Conservation (phyloP, 2,113 vertebrate genomes). For the Aldabrachelys gigantea region DNA sequence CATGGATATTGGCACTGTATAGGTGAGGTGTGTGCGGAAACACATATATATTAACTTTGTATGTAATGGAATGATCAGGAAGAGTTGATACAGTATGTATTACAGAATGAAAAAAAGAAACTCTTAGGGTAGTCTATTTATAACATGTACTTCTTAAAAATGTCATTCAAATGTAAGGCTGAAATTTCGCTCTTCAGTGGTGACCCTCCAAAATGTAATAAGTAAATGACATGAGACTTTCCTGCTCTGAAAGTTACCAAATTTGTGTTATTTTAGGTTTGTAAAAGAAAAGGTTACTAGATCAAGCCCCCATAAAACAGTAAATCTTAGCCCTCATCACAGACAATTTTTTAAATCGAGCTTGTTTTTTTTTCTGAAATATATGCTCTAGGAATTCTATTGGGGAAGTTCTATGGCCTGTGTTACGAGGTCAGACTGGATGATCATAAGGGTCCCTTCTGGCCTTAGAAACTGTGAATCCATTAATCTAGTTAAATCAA, state of each 20-base stretch:
- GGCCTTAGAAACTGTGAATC: background rate
- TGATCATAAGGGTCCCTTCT: background rate
- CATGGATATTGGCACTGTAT: background rate
- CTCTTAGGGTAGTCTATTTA: background rate
- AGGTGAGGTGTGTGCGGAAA: background rate
- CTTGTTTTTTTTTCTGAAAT: background rate
- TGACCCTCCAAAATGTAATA: background rate
- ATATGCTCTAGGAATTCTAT: background rate
- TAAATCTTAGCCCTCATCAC: background rate
- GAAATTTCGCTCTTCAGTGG: background rate
- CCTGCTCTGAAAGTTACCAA: background rate
- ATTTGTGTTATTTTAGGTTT: background rate
- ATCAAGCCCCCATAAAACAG: background rate
- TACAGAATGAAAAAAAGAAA: background rate
- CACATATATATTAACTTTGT: background rate
- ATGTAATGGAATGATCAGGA: background rate
- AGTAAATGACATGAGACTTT: background rate
- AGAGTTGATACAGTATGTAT: background rate
- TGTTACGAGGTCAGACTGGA: background rate
- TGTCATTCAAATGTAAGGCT: background rate
- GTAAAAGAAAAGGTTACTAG: background rate
- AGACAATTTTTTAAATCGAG: background rate
- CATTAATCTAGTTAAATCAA: background rate
- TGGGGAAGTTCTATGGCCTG: background rate
- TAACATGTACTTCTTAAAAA: background rate